Evolutionary conservation across 2,888 invertebrate genomes (phyloP).

Genomic region (Steinernema scapterisci): DNA sequence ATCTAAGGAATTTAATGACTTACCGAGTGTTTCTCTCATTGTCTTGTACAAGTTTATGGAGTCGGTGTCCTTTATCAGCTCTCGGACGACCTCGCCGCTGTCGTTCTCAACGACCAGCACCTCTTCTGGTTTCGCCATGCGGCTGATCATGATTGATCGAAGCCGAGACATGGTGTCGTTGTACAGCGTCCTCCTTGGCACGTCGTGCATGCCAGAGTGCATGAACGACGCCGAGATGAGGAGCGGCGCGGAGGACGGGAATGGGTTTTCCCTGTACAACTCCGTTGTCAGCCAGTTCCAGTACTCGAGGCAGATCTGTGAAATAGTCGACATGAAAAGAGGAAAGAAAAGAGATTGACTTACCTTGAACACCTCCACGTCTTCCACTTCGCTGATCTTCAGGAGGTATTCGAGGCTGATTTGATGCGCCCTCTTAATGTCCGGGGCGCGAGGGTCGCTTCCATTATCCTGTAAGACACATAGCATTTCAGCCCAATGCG

Average conservation of each 20-base stretch:
- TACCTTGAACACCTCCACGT: conserved; percentile 94
- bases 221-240: conserved; percentile 4
- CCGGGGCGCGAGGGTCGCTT: background rate
- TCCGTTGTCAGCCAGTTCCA: conserved; percentile 93
- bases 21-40: conserved; percentile 77
- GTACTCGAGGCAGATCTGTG: conserved; percentile 89
- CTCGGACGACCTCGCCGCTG: conserved; percentile 78
- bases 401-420: conserved; percentile 69
- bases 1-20: conserved; percentile 35
- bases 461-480: conserved; percentile 6
- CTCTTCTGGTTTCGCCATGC: conserved; percentile 99
- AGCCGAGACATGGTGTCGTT: conserved; percentile 71
- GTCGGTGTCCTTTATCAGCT: conserved; percentile 99
- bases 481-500: background rate
- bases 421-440: conserved; percentile 48
- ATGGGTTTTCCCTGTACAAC: conserved; percentile 85
- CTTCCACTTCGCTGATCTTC: conserved; percentile 87
- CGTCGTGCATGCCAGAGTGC: background rate
- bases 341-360: background rate
- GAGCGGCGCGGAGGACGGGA: conserved; percentile 65
- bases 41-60: conserved; percentile 98
- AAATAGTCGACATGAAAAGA: background rate
- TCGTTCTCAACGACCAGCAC: conserved; percentile 99
- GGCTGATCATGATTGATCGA: conserved; percentile 94
- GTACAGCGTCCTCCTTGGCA: conserved; percentile 48